Evolutionary conservation across 2,888 invertebrate genomes (phyloP).

Genomic region (Drymonia ruficornis): DNA sequence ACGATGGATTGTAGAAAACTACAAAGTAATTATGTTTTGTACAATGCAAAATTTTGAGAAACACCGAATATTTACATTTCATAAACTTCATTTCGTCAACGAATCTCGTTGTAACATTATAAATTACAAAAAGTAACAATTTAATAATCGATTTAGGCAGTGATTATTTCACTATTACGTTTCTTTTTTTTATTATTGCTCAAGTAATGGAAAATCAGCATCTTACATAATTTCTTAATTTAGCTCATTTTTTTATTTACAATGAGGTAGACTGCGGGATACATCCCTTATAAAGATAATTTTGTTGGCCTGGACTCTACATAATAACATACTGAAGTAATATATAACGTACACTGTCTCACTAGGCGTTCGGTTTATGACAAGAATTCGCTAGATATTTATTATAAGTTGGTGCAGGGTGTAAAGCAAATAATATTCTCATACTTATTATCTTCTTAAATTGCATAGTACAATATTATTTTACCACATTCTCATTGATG

Average conservation of each 20-base stretch:
- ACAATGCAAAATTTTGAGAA: not conserved
- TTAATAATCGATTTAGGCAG: constrained; percentile 60
- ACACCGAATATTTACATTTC: constrained; percentile 16
- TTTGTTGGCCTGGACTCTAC: constrained; percentile 66
- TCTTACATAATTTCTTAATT: constrained; percentile 65
- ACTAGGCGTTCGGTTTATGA: constrained; percentile 8
- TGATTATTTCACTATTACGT: constrained; percentile 45
- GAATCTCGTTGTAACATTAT: constrained; percentile 29
- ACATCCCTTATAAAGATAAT: constrained; percentile 62
- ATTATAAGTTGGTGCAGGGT: not conserved
- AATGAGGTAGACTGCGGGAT: constrained; percentile 81
- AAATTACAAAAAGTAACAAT: constrained; percentile 38
- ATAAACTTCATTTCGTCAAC: constrained; percentile 43
- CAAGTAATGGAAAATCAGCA: constrained; percentile 59
- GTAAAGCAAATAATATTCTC: not conserved
- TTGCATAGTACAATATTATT: no score
- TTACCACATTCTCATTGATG: no score
- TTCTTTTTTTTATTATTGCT: constrained; percentile 67
- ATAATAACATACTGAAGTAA: constrained; percentile 32
- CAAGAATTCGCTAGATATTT: not conserved
- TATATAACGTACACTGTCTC: constrained; percentile 31
- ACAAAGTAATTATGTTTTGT: not conserved
- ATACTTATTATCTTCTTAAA: no score
- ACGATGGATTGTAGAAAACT: constrained; percentile 1
- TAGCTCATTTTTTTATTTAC: constrained; percentile 79